These are phyloP conservation scores for Heterodera filipjevi DNA, from an alignment of 2,888 invertebrate species.

Conservation along the genomic window DNA sequence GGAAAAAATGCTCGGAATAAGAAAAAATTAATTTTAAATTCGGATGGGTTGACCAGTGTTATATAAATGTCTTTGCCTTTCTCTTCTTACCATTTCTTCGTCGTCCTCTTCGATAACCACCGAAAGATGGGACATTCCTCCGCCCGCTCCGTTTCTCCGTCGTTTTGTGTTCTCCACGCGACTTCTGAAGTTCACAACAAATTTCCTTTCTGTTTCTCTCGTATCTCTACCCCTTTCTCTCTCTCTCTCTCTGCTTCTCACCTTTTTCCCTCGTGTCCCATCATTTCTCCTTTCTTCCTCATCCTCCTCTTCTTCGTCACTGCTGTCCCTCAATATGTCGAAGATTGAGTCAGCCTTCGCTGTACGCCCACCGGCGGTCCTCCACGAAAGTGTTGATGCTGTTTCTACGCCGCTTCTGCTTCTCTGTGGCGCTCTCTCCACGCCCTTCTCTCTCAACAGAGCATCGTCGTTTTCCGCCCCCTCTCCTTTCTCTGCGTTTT, in stretches of 20 bases:
- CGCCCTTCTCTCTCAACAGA: neutral
- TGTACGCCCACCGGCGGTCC: conserved; percentile 47
- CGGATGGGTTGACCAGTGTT: too few relatives aligned
- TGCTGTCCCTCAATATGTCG: conserved; percentile 54
- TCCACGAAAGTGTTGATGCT: conserved; percentile 32
- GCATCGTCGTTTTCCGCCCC: conserved; percentile 48
- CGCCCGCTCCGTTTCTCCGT: neutral
- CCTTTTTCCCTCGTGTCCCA: too few relatives aligned
- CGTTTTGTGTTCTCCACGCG: neutral
- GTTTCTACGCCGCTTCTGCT: conserved; percentile 24
- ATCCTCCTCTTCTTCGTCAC: conserved; percentile 51
- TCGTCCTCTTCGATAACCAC: conserved; percentile 48
- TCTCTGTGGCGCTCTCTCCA: neutral
- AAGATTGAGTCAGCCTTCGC: conserved; percentile 60
- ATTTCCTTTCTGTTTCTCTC: neutral
- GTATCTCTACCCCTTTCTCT: neutral
- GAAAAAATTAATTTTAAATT: conserved; percentile 59
- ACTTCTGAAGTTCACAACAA: too few relatives aligned
- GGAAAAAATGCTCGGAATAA: conserved; percentile 67
- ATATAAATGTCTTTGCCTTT: neutral
- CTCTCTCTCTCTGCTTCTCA: too few relatives aligned
- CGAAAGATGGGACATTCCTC: conserved; percentile 9
- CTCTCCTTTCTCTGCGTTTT: neutral
- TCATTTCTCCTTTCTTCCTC: conserved; percentile 43
- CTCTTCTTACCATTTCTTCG: conserved; percentile 39